Conservation (phyloP, 1,140 invertebrate genomes). For the Drosophila carrolli region DNA sequence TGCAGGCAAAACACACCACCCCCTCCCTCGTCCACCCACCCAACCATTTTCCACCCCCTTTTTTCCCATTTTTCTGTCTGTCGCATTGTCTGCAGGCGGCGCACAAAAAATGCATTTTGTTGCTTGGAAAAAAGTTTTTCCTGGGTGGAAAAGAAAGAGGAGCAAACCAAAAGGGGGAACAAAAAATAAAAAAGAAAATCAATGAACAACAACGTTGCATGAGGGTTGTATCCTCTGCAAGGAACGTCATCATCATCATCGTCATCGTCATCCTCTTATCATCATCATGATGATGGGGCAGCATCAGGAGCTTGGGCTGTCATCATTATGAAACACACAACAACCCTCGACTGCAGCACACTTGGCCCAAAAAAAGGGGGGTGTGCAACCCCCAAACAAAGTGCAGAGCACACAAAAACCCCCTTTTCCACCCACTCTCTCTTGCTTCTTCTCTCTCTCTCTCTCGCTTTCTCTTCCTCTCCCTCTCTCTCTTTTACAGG, state of each 20-base stretch:
- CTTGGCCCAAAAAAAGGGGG: slow-evolving; percentile 33
- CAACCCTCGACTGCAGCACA: slow-evolving; percentile 74
- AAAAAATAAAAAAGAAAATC: slow-evolving; percentile 47
- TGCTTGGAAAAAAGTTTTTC: slow-evolving; percentile 61
- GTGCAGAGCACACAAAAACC: slow-evolving; percentile 52
- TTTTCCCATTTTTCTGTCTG: slow-evolving; percentile 26
- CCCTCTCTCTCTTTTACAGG: background rate
- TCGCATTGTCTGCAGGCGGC: slow-evolving; percentile 65
- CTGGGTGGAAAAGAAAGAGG: slow-evolving; percentile 20
- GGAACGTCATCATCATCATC: slow-evolving; percentile 36
- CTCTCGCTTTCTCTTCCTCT: background rate
- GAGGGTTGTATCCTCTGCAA: slow-evolving; percentile 67
- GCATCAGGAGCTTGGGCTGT: slow-evolving; percentile 69
- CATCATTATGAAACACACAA: slow-evolving; percentile 75
- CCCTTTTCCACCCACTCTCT: slow-evolving; percentile 7
- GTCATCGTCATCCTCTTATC: slow-evolving; percentile 30
- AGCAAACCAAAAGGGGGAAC: slow-evolving; percentile 5
- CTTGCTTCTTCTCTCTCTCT: background rate
- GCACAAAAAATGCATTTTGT: slow-evolving; percentile 81
- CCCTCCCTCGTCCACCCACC: background rate
- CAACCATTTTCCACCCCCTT: background rate
- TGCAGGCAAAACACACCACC: slow-evolving; percentile 57
- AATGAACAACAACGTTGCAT: slow-evolving; percentile 67
- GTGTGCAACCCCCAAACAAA: slow-evolving; percentile 55
- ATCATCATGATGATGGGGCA: slow-evolving; percentile 25